Evolutionary conservation across 1,140 invertebrate species (phyloP), one percentile per base, ranked within the genome.

Genomic region (Popillia japonica): DNA sequence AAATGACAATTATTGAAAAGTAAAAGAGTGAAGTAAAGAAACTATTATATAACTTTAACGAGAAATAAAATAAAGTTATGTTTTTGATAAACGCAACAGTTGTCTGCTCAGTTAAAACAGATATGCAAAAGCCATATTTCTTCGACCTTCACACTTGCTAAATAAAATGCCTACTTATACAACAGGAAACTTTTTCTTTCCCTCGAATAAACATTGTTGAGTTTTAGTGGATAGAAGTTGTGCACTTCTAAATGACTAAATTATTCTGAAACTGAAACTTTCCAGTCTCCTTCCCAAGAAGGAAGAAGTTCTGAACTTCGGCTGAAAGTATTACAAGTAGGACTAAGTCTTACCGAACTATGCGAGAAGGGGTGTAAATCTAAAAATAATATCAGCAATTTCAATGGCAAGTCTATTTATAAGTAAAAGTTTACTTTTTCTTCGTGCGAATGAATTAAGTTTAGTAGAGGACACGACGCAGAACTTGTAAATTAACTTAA

Each of bases 401-500:
- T 64, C 61, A 64, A 64, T 64, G 61, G 61, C 61, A 64, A 64
- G 61, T 64, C 61, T 64, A 64, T 64, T 64, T 64, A 64, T 64
- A 64, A 64, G 61, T 27, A 64, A 27, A 64, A 64, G 61, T 64
- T 64, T 64, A 64, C 61, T 64, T 64, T 64, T 64, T 64, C 61
- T 64, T 27, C n/a, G n/a, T n/a, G n/a, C n/a, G n/a, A n/a, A n/a
- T n/a, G n/a, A n/a, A n/a, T n/a, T n/a, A n/a, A n/a, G 61, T 64
- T 64, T 48, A 27, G 17, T 27, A 9, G 61, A 64, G 17, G 61
- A 64, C 61, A 27, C 61, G 61, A 20, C 61, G 23, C 17, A 17
- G 61, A 64, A 64, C 61, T 64, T 64, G 61, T 64, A 64, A 64
- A 64, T 64, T 64, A 64, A 64, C 61, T 64, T 64, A 64, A 64